Base-by-base conservation (phyloP, 2,888 invertebrate species). In the Molanna angustata region DNA sequence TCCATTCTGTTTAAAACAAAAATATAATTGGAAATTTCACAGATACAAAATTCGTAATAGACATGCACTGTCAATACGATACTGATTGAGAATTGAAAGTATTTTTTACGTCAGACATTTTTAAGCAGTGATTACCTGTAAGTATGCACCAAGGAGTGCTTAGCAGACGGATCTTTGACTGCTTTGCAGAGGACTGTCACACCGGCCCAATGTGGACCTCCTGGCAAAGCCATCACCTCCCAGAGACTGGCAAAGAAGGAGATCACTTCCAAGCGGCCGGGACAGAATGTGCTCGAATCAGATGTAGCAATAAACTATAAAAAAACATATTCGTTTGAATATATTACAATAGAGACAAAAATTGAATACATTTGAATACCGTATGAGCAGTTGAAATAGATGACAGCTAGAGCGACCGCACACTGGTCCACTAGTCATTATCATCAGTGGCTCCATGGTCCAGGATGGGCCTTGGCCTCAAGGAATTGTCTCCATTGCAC, bases 241-340 rank as follows among this genome's bases (percentile, higher is more conserved):
- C 85, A 80, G 43, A 87, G 66, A 19, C 80, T 80, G 39, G 83
- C 80, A 66, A 84, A 86, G 71, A 87, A 85, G 39, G 85, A 80
- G 43, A 82, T 77, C 1, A 82, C 80, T 61, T 83, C 77, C 14
- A 78, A 77, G 3, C 79, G 76, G 14, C 81, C 81, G 27, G 86
- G 85, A 54, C 85, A 84, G 64, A 86, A 87, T 62, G 83, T 76
- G 58, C 79, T 79, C 4, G 81, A 64, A 64, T 86, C 86, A 16
- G 83, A 78, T 43, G 80, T 80, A 48, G 83, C 79, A 62, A 85
- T 76, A 16, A 81, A 70, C 85, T 86, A 68, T n/a, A 73, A 73
- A 56, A 35, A 31, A 49, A 27, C 6, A 27, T 7, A 7, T 27
- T 7, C 11, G 27, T 7, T 27, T 6, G 11, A 27, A 11, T 13